Conservation (phyloP, 2,888 invertebrate genomes). For the Geophilus truncorum region DNA sequence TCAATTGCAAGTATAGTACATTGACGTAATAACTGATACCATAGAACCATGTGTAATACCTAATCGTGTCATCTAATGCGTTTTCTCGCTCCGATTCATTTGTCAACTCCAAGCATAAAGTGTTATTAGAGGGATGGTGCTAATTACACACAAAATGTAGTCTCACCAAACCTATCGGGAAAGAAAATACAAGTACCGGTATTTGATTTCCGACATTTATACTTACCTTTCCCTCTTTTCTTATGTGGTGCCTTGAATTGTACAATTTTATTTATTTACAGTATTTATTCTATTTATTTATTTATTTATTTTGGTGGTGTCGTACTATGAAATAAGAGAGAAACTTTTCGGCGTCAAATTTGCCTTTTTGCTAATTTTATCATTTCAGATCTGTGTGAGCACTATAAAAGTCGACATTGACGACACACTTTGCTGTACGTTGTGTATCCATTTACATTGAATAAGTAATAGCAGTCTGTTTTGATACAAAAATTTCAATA, state of each 20-base stretch:
- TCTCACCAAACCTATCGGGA: background rate
- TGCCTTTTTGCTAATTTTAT: background rate
- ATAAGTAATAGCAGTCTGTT: slow-evolving; percentile 15
- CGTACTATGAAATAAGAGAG: too few relatives aligned
- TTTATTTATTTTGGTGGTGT: too few relatives aligned
- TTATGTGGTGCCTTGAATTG: slow-evolving; percentile 21
- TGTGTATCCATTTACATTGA: slow-evolving; percentile 1
- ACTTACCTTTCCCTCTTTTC: background rate
- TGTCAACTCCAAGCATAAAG: background rate
- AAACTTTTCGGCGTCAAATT: background rate
- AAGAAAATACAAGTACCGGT: background rate
- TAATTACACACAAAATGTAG: background rate
- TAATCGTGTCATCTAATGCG: slow-evolving; percentile 7
- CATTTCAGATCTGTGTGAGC: background rate
- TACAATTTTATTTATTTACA: background rate
- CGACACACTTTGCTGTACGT: background rate
- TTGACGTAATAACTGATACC: background rate
- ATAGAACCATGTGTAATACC: background rate
- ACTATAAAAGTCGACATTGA: background rate
- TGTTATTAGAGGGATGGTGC: slow-evolving; percentile 6
- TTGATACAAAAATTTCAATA: slow-evolving; percentile 12
- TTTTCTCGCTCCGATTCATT: background rate
- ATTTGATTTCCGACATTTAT: background rate
- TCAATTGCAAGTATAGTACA: background rate
- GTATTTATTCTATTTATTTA: too few relatives aligned